Evolutionary conservation across 2,888 invertebrate genomes (phyloP).

Genomic region (Agrochola macilenta): DNA sequence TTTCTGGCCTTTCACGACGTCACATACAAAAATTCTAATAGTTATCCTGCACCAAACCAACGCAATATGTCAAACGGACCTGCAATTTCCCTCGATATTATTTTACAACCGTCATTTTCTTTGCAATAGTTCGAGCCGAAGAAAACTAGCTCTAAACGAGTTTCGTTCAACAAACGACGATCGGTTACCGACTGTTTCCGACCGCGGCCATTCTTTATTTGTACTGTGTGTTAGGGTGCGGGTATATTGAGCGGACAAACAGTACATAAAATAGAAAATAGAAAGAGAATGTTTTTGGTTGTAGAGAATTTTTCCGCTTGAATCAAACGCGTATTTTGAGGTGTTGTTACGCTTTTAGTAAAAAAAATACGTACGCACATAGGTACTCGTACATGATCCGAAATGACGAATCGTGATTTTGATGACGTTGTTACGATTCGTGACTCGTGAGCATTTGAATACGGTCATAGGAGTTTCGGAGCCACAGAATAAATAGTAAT

Average conservation of each 20-base stretch:
- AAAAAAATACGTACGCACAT: neutral
- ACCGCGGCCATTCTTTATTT: conserved; percentile 46
- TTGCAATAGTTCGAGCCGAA: neutral
- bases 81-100: conserved; percentile 5
- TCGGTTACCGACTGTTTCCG: conserved; percentile 68
- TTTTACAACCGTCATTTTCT: conserved; percentile 26
- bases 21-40: neutral
- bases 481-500: neutral
- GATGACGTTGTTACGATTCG: neutral
- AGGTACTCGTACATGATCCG: neutral
- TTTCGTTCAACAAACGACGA: conserved; percentile 64
- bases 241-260: conserved; percentile 9
- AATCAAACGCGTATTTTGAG: neutral
- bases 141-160: conserved; percentile 38
- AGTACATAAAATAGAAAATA: conserved; percentile 10
- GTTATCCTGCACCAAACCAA: neutral
- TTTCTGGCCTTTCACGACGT: no score
- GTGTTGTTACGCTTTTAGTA: neutral
- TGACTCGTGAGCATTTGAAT: neutral
- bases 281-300: neutral
- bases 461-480: neutral
- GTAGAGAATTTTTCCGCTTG: neutral
- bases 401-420: neutral
- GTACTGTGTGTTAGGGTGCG: conserved; percentile 33
- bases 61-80: neutral